phyloP scores from a whole-genome alignment of 2,797 vertebrate species.

The Ciconia nigra region DNA sequence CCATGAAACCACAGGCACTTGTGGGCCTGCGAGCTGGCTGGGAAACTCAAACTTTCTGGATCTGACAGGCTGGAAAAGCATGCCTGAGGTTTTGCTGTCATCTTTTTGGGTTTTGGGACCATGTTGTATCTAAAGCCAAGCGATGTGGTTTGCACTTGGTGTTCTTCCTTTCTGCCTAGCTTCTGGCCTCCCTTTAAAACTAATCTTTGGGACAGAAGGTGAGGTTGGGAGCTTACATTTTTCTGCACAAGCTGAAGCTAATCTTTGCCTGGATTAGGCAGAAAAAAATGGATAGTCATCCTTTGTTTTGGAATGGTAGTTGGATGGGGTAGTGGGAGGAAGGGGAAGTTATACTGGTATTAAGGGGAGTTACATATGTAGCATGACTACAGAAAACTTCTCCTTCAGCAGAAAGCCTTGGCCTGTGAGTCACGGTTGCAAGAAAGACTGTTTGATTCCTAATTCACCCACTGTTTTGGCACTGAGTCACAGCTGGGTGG shows the following conservation, averaged over 20 bases:
- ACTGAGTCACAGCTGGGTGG: constrained; percentile 61
- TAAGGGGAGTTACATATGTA: neutral
- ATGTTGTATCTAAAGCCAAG: neutral
- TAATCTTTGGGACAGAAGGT: neutral
- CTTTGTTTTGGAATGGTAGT: neutral
- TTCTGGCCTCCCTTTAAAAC: neutral
- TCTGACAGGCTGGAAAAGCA: neutral
- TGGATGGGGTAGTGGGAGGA: neutral
- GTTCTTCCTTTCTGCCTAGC: neutral
- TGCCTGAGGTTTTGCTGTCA: neutral
- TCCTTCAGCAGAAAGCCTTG: neutral
- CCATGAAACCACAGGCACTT: fast-evolving
- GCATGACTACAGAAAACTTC: neutral
- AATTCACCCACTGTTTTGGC: neutral
- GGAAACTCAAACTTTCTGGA: neutral
- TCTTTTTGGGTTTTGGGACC: neutral
- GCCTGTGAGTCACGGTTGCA: constrained; percentile 51
- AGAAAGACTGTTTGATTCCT: constrained; percentile 22
- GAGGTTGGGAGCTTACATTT: neutral
- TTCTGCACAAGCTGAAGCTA: neutral
- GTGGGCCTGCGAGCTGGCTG: neutral
- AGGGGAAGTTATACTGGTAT: neutral
- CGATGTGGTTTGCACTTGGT: fast-evolving
- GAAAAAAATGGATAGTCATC: neutral
- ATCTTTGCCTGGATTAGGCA: neutral